phyloP scores from a whole-genome alignment of 1,140 invertebrate species.

The Ceratoteleas bidentatus region DNA sequence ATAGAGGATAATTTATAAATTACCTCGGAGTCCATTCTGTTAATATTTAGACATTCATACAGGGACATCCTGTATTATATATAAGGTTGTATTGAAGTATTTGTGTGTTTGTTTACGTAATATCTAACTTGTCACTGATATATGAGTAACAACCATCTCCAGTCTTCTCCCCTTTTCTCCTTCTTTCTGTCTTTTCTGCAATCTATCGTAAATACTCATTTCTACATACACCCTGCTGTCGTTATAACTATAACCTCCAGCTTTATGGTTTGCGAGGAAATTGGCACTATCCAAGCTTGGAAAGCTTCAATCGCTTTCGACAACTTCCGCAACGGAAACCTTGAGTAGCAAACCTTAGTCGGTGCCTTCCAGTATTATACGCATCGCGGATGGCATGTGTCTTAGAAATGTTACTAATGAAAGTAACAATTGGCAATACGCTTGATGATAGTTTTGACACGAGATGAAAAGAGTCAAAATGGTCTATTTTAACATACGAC shows the following conservation, averaged over 20 bases:
- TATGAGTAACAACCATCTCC: constrained; percentile 5
- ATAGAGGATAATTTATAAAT: too few relatives aligned
- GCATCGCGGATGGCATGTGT: constrained; percentile 42
- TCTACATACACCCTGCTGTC: constrained; percentile 30
- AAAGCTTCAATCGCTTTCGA: constrained; percentile 61
- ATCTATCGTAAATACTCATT: constrained; percentile 30
- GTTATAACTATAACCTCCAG: constrained; percentile 49
- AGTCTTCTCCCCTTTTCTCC: too few relatives aligned
- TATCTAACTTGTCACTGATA: constrained; percentile 48
- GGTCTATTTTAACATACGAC: too few relatives aligned
- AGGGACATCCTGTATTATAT: too few relatives aligned
- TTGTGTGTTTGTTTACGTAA: too few relatives aligned
- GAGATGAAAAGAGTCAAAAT: neutral
- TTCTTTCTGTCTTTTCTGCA: constrained; percentile 35
- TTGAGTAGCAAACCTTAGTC: constrained; percentile 56
- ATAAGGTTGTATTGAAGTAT: too few relatives aligned
- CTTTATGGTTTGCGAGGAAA: constrained; percentile 57
- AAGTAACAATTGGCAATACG: constrained; percentile 52
- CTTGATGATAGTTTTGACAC: constrained; percentile 14
- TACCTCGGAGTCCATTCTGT: too few relatives aligned
- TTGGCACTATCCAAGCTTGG: constrained; percentile 62
- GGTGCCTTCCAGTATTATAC: constrained; percentile 33
- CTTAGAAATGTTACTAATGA: constrained; percentile 58
- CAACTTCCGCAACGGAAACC: constrained; percentile 64
- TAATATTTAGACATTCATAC: too few relatives aligned